Percentiles rank a stretch among this genome's conserved stretches.
Evolutionary conservation across 1,140 invertebrate genomes (phyloP).

Genomic region (Eueides isabella): DNA sequence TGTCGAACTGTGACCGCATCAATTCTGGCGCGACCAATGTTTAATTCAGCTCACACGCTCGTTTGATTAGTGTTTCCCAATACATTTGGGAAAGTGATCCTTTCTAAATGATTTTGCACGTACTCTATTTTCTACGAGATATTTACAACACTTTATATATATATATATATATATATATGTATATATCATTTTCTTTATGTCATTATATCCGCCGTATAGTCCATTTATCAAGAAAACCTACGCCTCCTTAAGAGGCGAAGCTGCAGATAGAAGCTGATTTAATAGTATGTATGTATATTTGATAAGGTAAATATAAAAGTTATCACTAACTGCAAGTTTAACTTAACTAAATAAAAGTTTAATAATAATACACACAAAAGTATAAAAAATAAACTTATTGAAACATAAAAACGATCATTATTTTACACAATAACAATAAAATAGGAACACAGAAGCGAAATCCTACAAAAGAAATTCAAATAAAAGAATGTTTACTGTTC

Average conservation of each 20-base stretch:
- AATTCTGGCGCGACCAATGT: background rate
- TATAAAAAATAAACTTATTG: background rate
- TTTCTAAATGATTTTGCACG: background rate
- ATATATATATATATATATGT: too few species aligned
- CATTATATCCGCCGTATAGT: too few species aligned
- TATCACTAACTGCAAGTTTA: background rate
- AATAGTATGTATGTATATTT: too few species aligned
- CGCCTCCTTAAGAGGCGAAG: too few species aligned
- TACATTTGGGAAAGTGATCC: background rate
- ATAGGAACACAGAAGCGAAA: background rate
- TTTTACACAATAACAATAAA: background rate
- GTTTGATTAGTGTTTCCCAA: background rate
- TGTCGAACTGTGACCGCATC: conserved; percentile 11
- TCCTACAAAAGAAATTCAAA: conserved; percentile 1
- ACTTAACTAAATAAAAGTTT: background rate
- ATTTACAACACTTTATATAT: too few species aligned
- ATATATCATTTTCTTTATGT: too few species aligned
- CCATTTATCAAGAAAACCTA: too few species aligned
- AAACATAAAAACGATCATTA: background rate
- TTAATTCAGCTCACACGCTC: conserved; percentile 5
- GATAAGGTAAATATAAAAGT: too few species aligned
- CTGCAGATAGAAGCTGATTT: too few species aligned
- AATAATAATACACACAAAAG: too few species aligned
- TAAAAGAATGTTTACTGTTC: conserved; percentile 1
- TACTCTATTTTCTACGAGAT: background rate